Conservation (phyloP, 2,888 invertebrate genomes). For the Agapetus fuscipes region DNA sequence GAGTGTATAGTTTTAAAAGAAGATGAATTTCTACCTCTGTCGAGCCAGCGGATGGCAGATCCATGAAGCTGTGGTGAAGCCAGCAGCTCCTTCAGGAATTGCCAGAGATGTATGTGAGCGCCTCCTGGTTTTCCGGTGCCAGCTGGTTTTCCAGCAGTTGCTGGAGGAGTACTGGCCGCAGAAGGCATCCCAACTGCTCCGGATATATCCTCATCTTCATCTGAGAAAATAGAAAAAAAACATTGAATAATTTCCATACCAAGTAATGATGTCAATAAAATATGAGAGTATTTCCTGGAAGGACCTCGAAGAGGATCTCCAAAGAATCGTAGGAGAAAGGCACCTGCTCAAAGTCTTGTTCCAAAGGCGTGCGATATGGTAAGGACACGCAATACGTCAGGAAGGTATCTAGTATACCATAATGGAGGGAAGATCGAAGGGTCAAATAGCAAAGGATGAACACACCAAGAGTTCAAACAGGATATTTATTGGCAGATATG, state of each 20-base stretch:
- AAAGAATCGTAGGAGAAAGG: too few relatives aligned
- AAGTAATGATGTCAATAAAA: not conserved
- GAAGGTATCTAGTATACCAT: too few relatives aligned
- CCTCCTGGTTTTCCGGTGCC: constrained; percentile 56
- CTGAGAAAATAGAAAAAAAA: constrained; percentile 29
- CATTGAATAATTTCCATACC: not conserved
- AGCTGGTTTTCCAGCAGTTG: constrained; percentile 30
- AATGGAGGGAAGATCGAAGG: too few relatives aligned
- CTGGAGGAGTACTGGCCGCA: constrained; percentile 15
- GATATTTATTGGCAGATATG: too few relatives aligned
- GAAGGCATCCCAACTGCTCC: constrained; percentile 19
- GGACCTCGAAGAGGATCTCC: too few relatives aligned
- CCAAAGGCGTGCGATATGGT: too few relatives aligned
- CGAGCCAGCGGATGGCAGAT: constrained; percentile 95
- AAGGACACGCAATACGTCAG: too few relatives aligned
- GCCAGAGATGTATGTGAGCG: constrained; percentile 97
- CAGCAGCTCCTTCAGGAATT: constrained; percentile 93
- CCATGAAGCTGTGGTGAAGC: constrained; percentile 82
- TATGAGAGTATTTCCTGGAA: too few relatives aligned
- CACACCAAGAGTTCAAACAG: too few relatives aligned
- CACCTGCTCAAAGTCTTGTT: too few relatives aligned
- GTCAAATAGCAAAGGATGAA: too few relatives aligned
- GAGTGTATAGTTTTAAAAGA: too few relatives aligned
- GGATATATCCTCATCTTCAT: constrained; percentile 49
- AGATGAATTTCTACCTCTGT: constrained; percentile 58